Evolutionary conservation across 2,797 vertebrate genomes (phyloP).

Genomic region (Dicrostonyx torquatus): DNA sequence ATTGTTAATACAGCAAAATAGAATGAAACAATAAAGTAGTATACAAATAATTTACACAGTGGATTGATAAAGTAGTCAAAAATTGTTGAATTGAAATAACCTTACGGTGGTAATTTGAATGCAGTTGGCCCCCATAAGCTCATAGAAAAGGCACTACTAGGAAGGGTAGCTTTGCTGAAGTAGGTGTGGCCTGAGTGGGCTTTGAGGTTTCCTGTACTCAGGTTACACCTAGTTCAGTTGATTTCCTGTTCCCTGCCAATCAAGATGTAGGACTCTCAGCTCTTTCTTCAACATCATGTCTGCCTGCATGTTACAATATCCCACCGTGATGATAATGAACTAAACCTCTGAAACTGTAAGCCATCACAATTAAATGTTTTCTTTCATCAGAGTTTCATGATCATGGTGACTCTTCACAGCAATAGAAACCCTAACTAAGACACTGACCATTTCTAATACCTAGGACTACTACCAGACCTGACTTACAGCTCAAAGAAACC

Average conservation of each 20-base stretch:
- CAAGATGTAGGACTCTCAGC: not conserved
- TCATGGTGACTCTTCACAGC: not conserved
- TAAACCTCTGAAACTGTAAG: not conserved
- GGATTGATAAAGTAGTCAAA: slow-evolving; percentile 1
- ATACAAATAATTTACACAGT: not conserved
- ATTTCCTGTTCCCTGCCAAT: not conserved
- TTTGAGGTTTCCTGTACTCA: not conserved
- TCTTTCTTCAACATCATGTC: not conserved
- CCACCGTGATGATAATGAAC: not conserved
- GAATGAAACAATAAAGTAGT: slow-evolving; percentile 31
- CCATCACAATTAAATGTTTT: not conserved
- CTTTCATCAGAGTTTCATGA: not conserved
- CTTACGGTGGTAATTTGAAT: not conserved
- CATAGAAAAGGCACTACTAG: not conserved
- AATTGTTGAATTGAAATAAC: slow-evolving; percentile 39
- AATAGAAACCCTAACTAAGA: not conserved
- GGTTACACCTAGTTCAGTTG: not conserved
- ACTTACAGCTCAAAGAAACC: slow-evolving; percentile 19
- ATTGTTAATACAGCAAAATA: slow-evolving; percentile 16
- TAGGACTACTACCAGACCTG: not conserved
- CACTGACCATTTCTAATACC: slow-evolving; percentile 50
- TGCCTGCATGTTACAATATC: not conserved
- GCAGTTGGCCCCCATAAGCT: not conserved
- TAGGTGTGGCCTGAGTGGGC: not conserved
- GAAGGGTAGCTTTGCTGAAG: not conserved